These are phyloP conservation scores for Steinernema khuongi DNA, from an alignment of 1,140 invertebrate genomes.

Conservation along the genomic window DNA sequence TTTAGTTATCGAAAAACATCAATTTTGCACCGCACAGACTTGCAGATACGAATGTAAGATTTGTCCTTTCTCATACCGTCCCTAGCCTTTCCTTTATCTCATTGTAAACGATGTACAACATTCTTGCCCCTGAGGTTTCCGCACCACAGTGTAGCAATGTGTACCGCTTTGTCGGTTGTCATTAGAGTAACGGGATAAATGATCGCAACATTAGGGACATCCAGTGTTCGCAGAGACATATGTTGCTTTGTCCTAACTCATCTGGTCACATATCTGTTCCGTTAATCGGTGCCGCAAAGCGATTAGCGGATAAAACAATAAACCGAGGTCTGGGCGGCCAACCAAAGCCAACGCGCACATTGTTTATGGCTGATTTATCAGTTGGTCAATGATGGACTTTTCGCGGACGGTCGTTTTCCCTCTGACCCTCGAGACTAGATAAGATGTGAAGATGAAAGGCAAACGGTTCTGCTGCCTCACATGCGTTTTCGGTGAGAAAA, in stretches of 20 bases:
- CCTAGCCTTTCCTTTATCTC: too few species aligned
- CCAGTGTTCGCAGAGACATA: background rate
- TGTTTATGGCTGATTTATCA: background rate
- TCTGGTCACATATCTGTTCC: background rate
- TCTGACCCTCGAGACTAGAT: background rate
- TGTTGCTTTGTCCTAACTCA: background rate
- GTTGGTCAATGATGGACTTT: background rate
- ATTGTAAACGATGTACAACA: too few species aligned
- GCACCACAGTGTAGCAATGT: too few species aligned
- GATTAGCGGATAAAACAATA: background rate
- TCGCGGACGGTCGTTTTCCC: background rate
- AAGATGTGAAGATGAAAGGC: too few species aligned
- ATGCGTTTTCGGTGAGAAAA: too few species aligned
- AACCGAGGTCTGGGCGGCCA: background rate
- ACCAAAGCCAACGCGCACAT: background rate
- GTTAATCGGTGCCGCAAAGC: background rate
- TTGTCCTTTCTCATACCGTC: too few species aligned
- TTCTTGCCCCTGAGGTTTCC: too few species aligned
- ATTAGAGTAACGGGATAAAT: background rate
- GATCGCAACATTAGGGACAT: background rate
- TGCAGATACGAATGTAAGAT: too few species aligned
- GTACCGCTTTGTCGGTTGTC: too few species aligned
- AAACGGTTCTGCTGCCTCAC: too few species aligned
- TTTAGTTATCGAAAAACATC: too few species aligned
- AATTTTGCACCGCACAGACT: too few species aligned